Base-by-base conservation (phyloP, 2,888 invertebrate species). In the Sinodicranocentrus sp. region DNA sequence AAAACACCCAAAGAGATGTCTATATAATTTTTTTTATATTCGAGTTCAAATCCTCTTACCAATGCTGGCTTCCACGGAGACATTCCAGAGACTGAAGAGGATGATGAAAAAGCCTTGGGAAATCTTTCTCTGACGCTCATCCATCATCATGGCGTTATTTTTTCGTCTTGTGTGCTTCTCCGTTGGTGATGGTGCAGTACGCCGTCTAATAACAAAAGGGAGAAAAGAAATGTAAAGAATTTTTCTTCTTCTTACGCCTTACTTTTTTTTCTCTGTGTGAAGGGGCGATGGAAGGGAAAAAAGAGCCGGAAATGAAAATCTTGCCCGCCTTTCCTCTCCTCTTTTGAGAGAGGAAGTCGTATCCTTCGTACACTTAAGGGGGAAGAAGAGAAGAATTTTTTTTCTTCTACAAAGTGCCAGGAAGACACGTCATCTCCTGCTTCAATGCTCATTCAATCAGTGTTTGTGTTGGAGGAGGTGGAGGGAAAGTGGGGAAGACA, bases 91-190 rank as follows among this genome's bases (percentile, higher is more conserved):
- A 71, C 76, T 82, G 76, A 76, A 82, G 54, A 82, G 82, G 68
- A 82, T 76, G 71, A 82, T 76, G 82, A 82, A 82, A 65, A 82
- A 82, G 82, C 82, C 76, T 70, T 82, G 76, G 76, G 82, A 82
- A 82, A 82, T 71, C 54, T 82, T 82, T 21, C 76, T 76, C 44
- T 73, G 82, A 76, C 82, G 82, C 54, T 82, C 75, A 82, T 76
- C 76, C 76, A 82, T 75, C 82, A 82, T 82, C 76, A 63, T 75
- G 82, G 21, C 25, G 63, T 63, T 28, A 44, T 59, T 25, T 70
- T 19, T 57, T 57, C 57, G 2, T 19, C 57, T 5, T 23, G 5
- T 48, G 19, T 57, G 19, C 43, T 23, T 26, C 52, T 19, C 52
- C 5, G 25, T 65, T 48, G 21, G 1, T 25, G 13, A 43, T 28